phyloP scores from a whole-genome alignment of 2,797 vertebrate species.

The Discoglossus pictus region DNA sequence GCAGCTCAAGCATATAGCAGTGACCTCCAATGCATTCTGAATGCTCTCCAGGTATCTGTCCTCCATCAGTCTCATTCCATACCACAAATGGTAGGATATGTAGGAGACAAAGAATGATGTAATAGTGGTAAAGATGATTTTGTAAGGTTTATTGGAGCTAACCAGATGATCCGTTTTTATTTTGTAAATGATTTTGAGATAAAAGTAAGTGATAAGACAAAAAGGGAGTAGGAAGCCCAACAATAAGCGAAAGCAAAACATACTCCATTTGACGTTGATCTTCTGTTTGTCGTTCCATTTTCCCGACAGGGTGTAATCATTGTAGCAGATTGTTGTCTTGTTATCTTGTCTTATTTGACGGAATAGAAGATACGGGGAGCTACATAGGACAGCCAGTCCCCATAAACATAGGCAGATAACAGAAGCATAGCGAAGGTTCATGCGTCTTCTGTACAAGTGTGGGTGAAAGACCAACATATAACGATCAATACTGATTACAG shows the following conservation, averaged over 20 bases:
- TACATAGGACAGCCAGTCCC: slow-evolving; percentile 30
- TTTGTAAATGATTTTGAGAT: background rate
- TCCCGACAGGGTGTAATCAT: slow-evolving; percentile 40
- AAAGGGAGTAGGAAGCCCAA: slow-evolving; percentile 16
- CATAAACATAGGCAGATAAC: slow-evolving; percentile 36
- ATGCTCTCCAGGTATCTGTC: background rate
- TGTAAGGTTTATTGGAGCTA: slow-evolving; percentile 5
- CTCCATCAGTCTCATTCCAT: background rate
- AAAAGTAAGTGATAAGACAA: slow-evolving; percentile 4
- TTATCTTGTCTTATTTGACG: slow-evolving; percentile 23
- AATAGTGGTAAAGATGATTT: background rate
- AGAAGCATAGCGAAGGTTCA: slow-evolving; percentile 42
- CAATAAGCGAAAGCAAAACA: slow-evolving; percentile 22
- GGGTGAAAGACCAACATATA: slow-evolving; percentile 53
- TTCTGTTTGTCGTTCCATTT: slow-evolving; percentile 30
- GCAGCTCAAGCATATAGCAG: background rate
- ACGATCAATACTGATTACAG: slow-evolving; percentile 51
- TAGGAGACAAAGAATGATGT: slow-evolving; percentile 14
- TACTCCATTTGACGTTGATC: slow-evolving; percentile 28
- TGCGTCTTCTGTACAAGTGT: slow-evolving; percentile 47
- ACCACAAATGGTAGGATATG: slow-evolving; percentile 17
- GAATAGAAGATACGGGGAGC: slow-evolving; percentile 53
- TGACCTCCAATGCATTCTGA: background rate
- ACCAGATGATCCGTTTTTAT: slow-evolving; percentile 9
- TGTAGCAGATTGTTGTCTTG: slow-evolving; percentile 49